phyloP scores from a whole-genome alignment of 2,888 invertebrate species.

The Polyommatus icarus region DNA sequence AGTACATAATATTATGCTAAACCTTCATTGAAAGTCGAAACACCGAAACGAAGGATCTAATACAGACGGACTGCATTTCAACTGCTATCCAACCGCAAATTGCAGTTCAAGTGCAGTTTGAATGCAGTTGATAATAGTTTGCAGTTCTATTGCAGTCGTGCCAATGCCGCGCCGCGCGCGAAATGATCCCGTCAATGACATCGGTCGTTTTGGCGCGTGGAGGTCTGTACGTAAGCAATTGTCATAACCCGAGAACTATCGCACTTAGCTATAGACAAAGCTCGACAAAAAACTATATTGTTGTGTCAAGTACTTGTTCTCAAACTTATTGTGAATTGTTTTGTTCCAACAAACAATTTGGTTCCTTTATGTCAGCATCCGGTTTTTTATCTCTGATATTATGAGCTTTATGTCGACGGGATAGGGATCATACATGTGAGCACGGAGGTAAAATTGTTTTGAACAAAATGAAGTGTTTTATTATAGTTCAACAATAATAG shows the following conservation, averaged over 20 bases:
- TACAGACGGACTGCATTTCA: no score
- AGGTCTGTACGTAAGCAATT: no score
- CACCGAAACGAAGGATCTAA: no score
- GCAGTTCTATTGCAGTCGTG: no score
- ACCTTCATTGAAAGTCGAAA: no score
- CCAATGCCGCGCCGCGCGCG: no score
- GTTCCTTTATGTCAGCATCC: not conserved
- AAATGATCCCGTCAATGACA: not conserved
- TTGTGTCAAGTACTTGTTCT: not conserved
- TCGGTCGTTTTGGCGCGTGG: no score
- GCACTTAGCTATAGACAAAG: not conserved
- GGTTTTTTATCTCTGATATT: not conserved
- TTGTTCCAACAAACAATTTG: not conserved
- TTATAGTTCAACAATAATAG: no score
- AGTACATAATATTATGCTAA: no score
- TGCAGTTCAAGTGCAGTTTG: no score
- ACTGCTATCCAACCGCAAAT: no score
- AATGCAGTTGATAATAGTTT: no score
- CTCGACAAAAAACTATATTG: not conserved
- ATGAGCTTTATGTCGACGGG: not conserved
- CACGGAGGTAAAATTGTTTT: not conserved
- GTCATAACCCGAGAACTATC: not conserved
- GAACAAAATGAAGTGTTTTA: not conserved
- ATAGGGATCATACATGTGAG: not conserved
- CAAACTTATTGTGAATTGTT: not conserved